Evolutionary conservation across 2,888 invertebrate species (phyloP), one percentile per base, ranked within the genome.

Genomic region (Drosophila antonietae): DNA sequence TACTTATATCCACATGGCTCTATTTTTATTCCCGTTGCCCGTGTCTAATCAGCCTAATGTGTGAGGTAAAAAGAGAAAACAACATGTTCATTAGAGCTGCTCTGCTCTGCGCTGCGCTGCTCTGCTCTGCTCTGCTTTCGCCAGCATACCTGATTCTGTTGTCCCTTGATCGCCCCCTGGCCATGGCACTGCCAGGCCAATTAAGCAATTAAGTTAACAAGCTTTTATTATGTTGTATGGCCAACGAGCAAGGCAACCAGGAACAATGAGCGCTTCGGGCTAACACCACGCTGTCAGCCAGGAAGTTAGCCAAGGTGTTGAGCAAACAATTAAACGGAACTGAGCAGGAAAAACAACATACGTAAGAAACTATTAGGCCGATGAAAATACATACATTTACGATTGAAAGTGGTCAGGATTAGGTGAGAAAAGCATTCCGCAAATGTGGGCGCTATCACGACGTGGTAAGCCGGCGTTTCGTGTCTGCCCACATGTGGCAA

Each of bases 131-230:
- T 2, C 60, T 55, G 66, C 79, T 61, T 78, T 62, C 18, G 33
- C 68, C 46, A 56, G 51, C 52, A 47, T 63, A 46, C 23, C 49
- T 35, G 46, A 43, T 46, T 15, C 44, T 12, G 28, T 6, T 41
- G 12, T 15, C 9, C 44, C 12, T 28, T 28, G n/a, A 12, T n/a
- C 31, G 9, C 0, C 55, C n/a, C 35, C 14, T 33, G 49, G 44
- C 60, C 53, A 28, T 15, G 37, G 61, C 51, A 43, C 60, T 52
- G 44, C 53, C 56, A 70, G 75, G 80, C 79, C 88, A 87, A 87
- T 87, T 87, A 87, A 89, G 89, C 85, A 87, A 89, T 87, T 87
- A 87, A 77, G 78, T 70, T 88, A 87, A 89, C 86, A 85, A 88
- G 86, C 88, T 84, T 83, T 89, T 88, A 86, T 89, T 87, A 80